Evolutionary conservation across 2,113 vertebrate genomes (phyloP).

Genomic region (Copsychus sechellarum): DNA sequence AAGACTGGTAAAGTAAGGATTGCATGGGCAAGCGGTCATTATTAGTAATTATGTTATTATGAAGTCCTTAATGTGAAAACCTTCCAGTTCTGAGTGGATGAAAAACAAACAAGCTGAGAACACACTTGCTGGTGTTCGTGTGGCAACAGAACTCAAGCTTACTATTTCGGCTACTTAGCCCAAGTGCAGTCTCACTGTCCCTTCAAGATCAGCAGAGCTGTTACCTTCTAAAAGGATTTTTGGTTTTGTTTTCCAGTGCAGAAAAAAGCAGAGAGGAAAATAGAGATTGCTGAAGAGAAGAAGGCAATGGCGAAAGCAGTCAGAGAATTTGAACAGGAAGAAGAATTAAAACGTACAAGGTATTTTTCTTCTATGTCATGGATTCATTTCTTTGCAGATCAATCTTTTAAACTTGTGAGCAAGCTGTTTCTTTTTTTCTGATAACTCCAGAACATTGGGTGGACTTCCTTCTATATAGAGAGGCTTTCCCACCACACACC

Average conservation of each 20-base stretch:
- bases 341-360: slow-evolving; percentile 74
- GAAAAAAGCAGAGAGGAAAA: slow-evolving; percentile 72
- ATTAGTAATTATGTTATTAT: not conserved
- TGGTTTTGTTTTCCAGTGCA: slow-evolving; percentile 68
- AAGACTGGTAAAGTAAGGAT: not conserved
- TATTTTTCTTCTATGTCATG: not conserved
- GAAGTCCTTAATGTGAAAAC: not conserved
- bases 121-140: not conserved
- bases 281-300: slow-evolving; percentile 70
- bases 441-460: not conserved
- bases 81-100: not conserved
- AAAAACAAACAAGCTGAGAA: not conserved
- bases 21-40: not conserved
- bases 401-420: not conserved
- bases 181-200: not conserved
- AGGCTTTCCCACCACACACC: not conserved
- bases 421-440: not conserved
- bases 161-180: not conserved
- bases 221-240: not conserved
- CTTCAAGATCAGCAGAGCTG: not conserved
- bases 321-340: slow-evolving; percentile 67
- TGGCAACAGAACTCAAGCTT: not conserved
- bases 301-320: slow-evolving; percentile 68
- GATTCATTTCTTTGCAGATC: not conserved
- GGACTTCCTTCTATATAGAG: not conserved